Evolutionary conservation across 2,113 vertebrate species (phyloP).

Genomic region (Callipepla californica): DNA sequence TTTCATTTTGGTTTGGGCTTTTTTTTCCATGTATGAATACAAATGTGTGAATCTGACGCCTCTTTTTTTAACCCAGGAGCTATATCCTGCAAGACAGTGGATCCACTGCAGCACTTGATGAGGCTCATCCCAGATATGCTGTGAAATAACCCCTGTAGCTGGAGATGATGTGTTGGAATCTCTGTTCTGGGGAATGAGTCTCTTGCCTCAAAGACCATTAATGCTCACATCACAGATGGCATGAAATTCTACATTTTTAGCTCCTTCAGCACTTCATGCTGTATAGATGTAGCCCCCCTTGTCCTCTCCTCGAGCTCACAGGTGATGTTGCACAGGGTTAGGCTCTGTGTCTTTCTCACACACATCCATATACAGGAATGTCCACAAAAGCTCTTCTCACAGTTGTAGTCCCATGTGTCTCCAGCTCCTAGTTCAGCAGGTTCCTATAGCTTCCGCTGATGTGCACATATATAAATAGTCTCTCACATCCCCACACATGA

Average conservation of each 20-base stretch:
- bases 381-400: not conserved
- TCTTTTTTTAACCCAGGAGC: not conserved
- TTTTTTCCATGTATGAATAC: not conserved
- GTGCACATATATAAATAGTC: not conserved
- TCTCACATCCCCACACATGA: not conserved
- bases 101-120: not conserved
- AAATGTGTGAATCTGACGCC: not conserved
- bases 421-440: not conserved
- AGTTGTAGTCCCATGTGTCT: not conserved
- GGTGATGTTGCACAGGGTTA: not conserved
- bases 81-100: not conserved
- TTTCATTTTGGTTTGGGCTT: not conserved
- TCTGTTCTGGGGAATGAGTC: not conserved
- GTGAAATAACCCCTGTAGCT: not conserved
- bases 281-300: not conserved
- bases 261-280: not conserved
- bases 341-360: not conserved
- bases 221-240: not conserved
- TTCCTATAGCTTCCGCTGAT: not conserved
- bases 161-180: not conserved
- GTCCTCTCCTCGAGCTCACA: not conserved
- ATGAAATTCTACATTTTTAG: not conserved
- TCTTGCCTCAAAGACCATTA: not conserved
- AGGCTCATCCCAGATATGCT: not conserved
- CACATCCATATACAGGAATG: not conserved